Conservation (phyloP, 2,797 vertebrate species). For the Pangasius mekongensis region DNA sequence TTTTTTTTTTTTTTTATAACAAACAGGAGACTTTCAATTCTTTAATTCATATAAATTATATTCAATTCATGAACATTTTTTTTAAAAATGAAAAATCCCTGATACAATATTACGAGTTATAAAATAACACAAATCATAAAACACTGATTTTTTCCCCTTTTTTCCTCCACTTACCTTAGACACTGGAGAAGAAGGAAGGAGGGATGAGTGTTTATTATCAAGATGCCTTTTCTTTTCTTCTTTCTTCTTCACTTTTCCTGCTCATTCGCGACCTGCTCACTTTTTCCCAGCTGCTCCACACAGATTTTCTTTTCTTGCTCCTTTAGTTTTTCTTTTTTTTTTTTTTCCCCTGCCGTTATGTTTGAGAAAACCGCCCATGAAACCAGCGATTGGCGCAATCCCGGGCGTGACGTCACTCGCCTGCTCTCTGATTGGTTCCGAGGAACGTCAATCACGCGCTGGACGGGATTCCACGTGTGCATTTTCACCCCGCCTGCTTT, state of each 20-base stretch:
- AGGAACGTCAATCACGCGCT: constrained; percentile 59
- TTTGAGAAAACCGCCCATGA: constrained; percentile 16
- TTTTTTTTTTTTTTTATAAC: too few species aligned
- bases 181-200: not conserved
- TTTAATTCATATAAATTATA: not conserved
- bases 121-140: not conserved
- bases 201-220: not conserved
- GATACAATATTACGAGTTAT: not conserved
- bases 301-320: not conserved
- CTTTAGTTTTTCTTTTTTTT: not conserved
- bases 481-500: constrained; percentile 64
- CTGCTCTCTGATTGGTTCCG: constrained; percentile 62
- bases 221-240: not conserved
- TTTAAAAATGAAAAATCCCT: not conserved
- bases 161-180: not conserved
- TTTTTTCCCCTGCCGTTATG: not conserved
- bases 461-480: constrained; percentile 77
- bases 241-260: not conserved
- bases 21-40: not conserved
- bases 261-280: too few species aligned
- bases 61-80: not conserved
- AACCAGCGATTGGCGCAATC: constrained; percentile 63
- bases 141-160: not conserved
- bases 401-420: constrained; percentile 22
- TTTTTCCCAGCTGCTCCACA: not conserved